A percentile compares a stretch with the other conserved stretches of the same genome.
These are phyloP conservation scores for Guaruba guarouba DNA, from an alignment of 2,113 vertebrate species.

Conservation along the genomic window DNA sequence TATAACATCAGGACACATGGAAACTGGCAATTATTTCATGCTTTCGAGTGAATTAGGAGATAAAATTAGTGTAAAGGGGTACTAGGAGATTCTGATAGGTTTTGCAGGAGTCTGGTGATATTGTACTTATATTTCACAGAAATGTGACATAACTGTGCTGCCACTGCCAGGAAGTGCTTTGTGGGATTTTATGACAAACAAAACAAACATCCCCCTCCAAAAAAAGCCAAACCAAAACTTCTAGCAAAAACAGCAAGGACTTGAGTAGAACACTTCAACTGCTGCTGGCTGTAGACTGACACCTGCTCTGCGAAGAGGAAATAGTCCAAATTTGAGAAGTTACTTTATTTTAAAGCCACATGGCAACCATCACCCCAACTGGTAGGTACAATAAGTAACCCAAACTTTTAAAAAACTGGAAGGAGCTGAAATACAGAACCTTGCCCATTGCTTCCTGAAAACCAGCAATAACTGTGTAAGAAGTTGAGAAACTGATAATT, in stretches of 20 bases:
- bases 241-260: neutral
- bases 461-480: neutral
- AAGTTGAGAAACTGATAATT: neutral
- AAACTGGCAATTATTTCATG: neutral
- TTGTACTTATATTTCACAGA: neutral
- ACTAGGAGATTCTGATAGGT: neutral
- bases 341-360: neutral
- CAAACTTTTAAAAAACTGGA: neutral
- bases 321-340: neutral
- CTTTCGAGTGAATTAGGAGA: neutral
- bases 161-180: neutral
- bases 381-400: neutral
- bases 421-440: neutral
- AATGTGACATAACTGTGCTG: neutral
- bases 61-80: neutral
- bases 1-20: neutral
- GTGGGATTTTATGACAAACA: neutral
- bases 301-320: neutral
- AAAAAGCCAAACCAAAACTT: neutral
- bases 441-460: neutral
- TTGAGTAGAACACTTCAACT: neutral
- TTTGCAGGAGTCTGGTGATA: neutral
- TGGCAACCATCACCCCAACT: neutral
- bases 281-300: neutral
- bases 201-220: neutral